Conservation (phyloP, 2,888 invertebrate species). For the Zaprionus bogoriensis region DNA sequence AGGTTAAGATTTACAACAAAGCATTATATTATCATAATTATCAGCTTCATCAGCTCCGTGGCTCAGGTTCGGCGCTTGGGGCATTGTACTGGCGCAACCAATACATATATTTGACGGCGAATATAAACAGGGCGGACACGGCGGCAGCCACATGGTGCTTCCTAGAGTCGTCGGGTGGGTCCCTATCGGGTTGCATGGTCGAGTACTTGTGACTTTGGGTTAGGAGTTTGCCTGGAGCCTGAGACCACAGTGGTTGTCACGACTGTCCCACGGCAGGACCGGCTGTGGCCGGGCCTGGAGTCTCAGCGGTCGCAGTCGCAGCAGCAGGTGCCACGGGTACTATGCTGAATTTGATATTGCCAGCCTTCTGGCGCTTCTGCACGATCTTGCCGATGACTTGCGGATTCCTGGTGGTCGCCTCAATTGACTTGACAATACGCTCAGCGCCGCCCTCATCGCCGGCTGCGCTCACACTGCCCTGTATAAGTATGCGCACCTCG, state of each 20-base stretch:
- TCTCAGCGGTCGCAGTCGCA: not conserved
- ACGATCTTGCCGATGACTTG: slow-evolving; percentile 84
- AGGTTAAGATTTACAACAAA: too few relatives aligned
- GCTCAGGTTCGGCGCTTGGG: too few relatives aligned
- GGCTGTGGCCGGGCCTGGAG: not conserved
- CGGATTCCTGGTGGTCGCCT: slow-evolving; percentile 83
- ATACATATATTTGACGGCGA: slow-evolving; percentile 44
- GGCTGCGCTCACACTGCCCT: slow-evolving; percentile 50
- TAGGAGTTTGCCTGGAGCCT: slow-evolving; percentile 8
- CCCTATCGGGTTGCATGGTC: not conserved
- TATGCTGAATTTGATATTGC: slow-evolving; percentile 86
- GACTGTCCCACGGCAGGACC: slow-evolving; percentile 23
- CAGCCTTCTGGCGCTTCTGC: slow-evolving; percentile 86
- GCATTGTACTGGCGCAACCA: too few relatives aligned
- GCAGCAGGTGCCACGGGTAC: slow-evolving; percentile 81
- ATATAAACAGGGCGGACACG: slow-evolving; percentile 34
- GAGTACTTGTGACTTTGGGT: slow-evolving; percentile 20
- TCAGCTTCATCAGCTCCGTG: too few relatives aligned
- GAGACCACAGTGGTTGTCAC: slow-evolving; percentile 59
- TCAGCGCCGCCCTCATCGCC: slow-evolving; percentile 81
- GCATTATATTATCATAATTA: too few relatives aligned
- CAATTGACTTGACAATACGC: slow-evolving; percentile 85
- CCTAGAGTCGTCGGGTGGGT: not conserved
- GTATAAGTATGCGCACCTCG: slow-evolving; percentile 84
- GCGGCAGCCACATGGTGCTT: slow-evolving; percentile 7